phyloP scores from a whole-genome alignment of 1,140 invertebrate species.

The Drosophila insularis region DNA sequence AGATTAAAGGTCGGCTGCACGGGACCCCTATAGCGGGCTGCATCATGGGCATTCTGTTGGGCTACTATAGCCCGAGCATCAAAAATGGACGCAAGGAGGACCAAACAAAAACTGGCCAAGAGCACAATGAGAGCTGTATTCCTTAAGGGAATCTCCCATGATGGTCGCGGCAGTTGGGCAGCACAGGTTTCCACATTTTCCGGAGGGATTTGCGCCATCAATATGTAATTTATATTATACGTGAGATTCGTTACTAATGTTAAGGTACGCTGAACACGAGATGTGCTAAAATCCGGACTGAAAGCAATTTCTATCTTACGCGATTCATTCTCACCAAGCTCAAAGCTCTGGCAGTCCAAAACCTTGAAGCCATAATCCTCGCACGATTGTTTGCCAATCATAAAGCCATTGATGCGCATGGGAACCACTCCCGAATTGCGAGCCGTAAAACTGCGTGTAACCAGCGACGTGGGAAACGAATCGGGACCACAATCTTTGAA shows the following conservation, averaged over 20 bases:
- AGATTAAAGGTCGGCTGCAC: constrained; percentile 86
- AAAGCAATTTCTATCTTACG: constrained; percentile 95
- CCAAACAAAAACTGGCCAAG: constrained; percentile 86
- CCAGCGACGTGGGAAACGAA: constrained; percentile 7
- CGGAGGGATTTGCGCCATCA: constrained; percentile 91
- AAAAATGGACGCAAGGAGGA: constrained; percentile 88
- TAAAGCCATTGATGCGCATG: constrained; percentile 89
- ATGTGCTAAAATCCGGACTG: constrained; percentile 95
- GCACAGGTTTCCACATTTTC: constrained; percentile 90
- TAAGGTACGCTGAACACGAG: constrained; percentile 88
- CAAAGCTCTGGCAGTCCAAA: constrained; percentile 92
- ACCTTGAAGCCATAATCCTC: constrained; percentile 94
- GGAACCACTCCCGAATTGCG: constrained; percentile 93
- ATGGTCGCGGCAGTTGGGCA: constrained; percentile 88
- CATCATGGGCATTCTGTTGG: constrained; percentile 83
- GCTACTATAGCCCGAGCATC: constrained; percentile 89
- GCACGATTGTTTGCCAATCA: constrained; percentile 89
- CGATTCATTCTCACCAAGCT: constrained; percentile 91
- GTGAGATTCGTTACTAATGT: constrained; percentile 85
- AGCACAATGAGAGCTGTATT: constrained; percentile 87
- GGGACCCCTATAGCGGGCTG: constrained; percentile 83
- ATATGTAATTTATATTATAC: constrained; percentile 87
- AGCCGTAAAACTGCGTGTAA: constrained; percentile 91
- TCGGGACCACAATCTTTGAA: constrained; percentile 87
- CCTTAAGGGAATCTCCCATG: constrained; percentile 91